Evolutionary conservation across 2,888 invertebrate genomes (phyloP).

Genomic region (Toxonevra muliebris): DNA sequence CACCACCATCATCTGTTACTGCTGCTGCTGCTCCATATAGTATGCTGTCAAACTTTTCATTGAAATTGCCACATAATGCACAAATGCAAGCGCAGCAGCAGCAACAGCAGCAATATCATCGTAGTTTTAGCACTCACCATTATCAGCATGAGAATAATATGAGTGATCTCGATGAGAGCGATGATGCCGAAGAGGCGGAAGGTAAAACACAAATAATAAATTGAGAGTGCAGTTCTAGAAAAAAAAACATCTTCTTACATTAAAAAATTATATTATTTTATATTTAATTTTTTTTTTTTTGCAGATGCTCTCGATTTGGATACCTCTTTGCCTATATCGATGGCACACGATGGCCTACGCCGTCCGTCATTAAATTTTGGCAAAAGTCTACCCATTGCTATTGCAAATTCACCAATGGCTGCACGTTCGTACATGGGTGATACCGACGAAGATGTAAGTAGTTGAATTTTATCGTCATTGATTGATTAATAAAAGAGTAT

Average conservation of each 20-base stretch:
- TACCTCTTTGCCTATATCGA: conserved; percentile 56
- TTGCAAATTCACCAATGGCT: conserved; percentile 68
- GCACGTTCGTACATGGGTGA: conserved; percentile 48
- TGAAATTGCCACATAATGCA: conserved; percentile 37
- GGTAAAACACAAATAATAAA: conserved; percentile 66
- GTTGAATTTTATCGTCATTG: not conserved
- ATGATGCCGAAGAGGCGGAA: conserved; percentile 82
- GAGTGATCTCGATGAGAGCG: conserved; percentile 76
- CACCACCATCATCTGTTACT: not conserved
- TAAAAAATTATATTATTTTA: too few species aligned
- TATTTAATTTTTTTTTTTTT: conserved; percentile 19
- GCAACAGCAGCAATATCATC: conserved; percentile 37
- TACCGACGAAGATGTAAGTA: conserved; percentile 56
- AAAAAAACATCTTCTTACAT: too few species aligned
- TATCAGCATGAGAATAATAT: conserved; percentile 45
- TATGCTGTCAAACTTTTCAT: conserved; percentile 29
- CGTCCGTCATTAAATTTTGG: conserved; percentile 66
- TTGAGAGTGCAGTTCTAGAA: too few species aligned
- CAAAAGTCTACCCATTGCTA: conserved; percentile 81
- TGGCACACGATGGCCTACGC: conserved; percentile 35
- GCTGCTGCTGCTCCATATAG: conserved; percentile 14
- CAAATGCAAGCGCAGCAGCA: conserved; percentile 33
- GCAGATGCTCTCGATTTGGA: conserved; percentile 63
- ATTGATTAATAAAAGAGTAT: too few species aligned
- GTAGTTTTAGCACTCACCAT: conserved; percentile 24